A percentile compares a stretch with the other conserved stretches of the same genome.
Conservation (phyloP, 2,113 vertebrate genomes). For the Alethe castanea region DNA sequence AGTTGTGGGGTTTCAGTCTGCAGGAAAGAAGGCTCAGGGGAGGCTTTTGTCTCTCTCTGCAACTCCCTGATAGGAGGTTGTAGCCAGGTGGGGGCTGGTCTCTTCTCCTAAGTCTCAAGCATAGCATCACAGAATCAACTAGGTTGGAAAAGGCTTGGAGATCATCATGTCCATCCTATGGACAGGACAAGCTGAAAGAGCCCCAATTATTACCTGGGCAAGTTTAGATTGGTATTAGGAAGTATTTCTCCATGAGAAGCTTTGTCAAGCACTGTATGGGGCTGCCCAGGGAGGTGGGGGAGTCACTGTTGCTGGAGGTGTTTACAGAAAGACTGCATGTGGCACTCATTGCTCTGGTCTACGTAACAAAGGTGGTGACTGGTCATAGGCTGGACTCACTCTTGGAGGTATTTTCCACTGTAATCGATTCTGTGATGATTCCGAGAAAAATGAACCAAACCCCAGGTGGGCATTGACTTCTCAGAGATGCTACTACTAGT, state of each 20-base stretch:
- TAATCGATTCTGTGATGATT: background rate
- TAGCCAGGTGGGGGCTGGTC: accelerated
- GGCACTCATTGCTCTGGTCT: background rate
- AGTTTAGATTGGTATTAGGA: background rate
- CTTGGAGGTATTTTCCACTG: background rate
- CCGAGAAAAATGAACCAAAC: background rate
- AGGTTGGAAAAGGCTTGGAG: background rate
- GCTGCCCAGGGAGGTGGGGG: background rate
- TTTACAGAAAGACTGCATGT: background rate
- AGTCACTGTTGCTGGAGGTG: background rate
- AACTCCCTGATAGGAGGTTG: background rate
- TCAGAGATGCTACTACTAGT: accelerated
- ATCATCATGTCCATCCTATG: background rate
- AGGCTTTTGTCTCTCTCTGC: background rate
- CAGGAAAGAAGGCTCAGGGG: background rate
- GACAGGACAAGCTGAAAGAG: accelerated
- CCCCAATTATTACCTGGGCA: background rate
- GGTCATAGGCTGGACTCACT: background rate
- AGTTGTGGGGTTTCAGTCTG: background rate
- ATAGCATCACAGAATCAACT: background rate
- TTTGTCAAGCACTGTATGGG: background rate
- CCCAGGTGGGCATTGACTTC: accelerated
- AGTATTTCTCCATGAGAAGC: background rate
- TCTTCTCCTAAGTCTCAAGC: background rate
- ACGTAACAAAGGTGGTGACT: background rate